Base-by-base conservation (phyloP, 2,797 vertebrate genomes). In the Myotis myotis region DNA sequence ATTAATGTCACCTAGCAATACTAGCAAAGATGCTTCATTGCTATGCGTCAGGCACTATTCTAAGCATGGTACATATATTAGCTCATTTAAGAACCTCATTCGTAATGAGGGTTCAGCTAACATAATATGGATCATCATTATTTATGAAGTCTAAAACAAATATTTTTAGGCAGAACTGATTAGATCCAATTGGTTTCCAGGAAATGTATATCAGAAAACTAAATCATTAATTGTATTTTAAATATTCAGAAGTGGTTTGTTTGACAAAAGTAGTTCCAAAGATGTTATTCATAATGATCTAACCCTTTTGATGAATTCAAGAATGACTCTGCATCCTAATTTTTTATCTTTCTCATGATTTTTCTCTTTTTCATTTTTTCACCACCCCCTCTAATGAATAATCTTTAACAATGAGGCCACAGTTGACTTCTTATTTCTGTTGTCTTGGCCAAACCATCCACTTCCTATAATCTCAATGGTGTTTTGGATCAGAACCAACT, bases 231-330 rank as follows among this genome's bases (percentile, higher is more conserved):
- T 97, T 97, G 79, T 92, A 88, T 94, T 97, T 95, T 96, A 96
- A 97, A 97, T 96, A 97, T 96, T 96, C 96, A 96, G 84, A 96
- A 97, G 94, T 96, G 95, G 91, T 97, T 96, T 97, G 81, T 83
- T 93, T 74, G 95, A 93, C 75, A 95, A 96, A 96, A 95, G 89
- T 95, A 93, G 89, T 75, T 95, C 47, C 87, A 90, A 93, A 80
- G 91, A 94, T 36, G 17, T 94, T 89, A 96, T 92, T 95, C 94
- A 95, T 95, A 93, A 96, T 82, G 92, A 91, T 91, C 88, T 95
- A 95, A 97, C 49, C 57, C 44, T 96, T 93, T 66, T 95, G 93
- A 97, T 96, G 23, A 93, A 92, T 96, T 96, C 95, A 97, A 81
- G 74, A 80, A 86, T 90, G 91, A 91, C 57, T 96, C 78, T 94